Evolutionary conservation across 2,888 invertebrate genomes (phyloP), one percentile per base, ranked within the genome.

Genomic region (Tetragonula carbonaria): DNA sequence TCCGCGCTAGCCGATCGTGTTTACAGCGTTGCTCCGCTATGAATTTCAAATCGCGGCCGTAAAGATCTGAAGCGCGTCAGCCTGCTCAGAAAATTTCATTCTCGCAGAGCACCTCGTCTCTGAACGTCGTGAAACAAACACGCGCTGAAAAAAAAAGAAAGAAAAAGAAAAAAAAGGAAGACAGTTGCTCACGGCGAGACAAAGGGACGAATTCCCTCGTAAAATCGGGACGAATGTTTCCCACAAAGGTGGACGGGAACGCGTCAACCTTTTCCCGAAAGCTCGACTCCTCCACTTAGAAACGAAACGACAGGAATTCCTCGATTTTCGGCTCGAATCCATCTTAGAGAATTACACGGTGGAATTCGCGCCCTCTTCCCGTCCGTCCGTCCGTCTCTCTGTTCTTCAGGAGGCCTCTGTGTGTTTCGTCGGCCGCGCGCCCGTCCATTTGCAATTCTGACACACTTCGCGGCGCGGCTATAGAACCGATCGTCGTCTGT

Each of bases 391-490:
- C 28, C 65, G 18, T 73, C 81, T 50, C 45, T 45, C 45, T 45
- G 45, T 45, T 45, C 8, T 8, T 1, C 28, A 28, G 28, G 45
- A 45, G 45, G 8, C 45, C 45, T 1, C 45, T 45, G 45, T 45
- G 80, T 86, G 87, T 86, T 84, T 74, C 80, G 74, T 77, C 80
- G 76, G 81, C 76, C 81, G 82, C 82, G 65, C 73, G 45, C 11
- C 45, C 55, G 78, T 78, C 82, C 86, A 92, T 92, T 91, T 91
- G 90, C 91, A 91, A 92, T 93, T 92, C 93, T 87, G 91, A 91
- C 92, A 90, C 89, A 90, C 90, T 89, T 84, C 82, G 86, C 84
- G 86, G 84, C 74, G 81, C 78, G 66, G 74, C 80, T 84, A 86
- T 77, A 80, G 81, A 79, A 33, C 33, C 72, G 88, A 78, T 55